phyloP scores from a whole-genome alignment of 2,797 vertebrate genomes.

The Adelosebastes latens region DNA sequence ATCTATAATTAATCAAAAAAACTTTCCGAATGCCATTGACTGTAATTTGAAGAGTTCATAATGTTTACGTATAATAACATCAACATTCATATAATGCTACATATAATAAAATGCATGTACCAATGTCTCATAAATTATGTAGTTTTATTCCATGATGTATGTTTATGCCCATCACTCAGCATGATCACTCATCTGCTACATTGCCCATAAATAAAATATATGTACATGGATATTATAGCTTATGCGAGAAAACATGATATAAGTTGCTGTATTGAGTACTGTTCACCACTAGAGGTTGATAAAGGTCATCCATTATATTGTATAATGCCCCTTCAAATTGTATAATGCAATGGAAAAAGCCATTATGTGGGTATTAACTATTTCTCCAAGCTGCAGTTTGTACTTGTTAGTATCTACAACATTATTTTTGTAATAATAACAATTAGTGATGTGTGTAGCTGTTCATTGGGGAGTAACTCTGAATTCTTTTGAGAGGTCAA shows the following conservation, averaged over 20 bases:
- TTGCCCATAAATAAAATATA: background rate
- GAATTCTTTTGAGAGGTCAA: background rate
- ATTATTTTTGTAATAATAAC: background rate
- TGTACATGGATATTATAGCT: background rate
- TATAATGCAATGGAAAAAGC: background rate
- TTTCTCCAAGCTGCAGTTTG: background rate
- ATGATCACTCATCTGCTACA: background rate
- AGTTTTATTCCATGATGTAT: background rate
- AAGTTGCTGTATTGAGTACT: conserved; percentile 9
- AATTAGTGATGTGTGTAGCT: background rate
- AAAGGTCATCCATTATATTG: background rate
- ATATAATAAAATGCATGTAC: background rate
- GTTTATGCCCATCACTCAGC: background rate
- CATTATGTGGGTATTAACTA: background rate
- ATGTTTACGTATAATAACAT: background rate
- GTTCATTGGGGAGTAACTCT: background rate
- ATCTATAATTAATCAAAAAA: background rate
- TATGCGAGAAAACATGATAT: background rate
- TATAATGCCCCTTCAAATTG: background rate
- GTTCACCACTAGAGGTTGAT: conserved; percentile 33
- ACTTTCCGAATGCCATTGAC: background rate
- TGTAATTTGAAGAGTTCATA: background rate
- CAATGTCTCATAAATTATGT: background rate
- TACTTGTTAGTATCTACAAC: background rate
- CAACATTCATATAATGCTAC: background rate